Evolutionary conservation across 1,140 invertebrate species (phyloP).

Genomic region (Caerostris darwini): DNA sequence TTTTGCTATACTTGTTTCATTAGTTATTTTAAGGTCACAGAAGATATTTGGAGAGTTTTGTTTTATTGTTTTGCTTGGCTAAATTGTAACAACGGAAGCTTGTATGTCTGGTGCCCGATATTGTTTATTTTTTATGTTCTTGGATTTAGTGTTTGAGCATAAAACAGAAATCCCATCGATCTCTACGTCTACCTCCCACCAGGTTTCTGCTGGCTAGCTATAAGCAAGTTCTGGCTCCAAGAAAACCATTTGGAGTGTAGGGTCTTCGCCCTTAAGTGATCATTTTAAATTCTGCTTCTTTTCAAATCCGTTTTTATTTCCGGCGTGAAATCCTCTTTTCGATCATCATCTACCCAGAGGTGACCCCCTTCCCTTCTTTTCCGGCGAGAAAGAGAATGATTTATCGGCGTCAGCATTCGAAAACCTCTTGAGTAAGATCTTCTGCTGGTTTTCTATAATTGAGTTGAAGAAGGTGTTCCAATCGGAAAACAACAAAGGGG

Average conservation of each 20-base stretch:
- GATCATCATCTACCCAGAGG: constrained; percentile 17
- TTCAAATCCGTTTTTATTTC: not conserved
- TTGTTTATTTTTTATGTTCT: not conserved
- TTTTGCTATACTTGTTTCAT: too few relatives aligned
- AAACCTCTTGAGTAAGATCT: not conserved
- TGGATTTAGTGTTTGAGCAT: not conserved
- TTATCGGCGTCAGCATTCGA: constrained; percentile 23
- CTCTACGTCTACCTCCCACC: not conserved
- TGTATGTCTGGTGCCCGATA: not conserved
- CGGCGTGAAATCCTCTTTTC: constrained; percentile 21
- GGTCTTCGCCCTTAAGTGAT: not conserved
- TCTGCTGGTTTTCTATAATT: constrained; percentile 7
- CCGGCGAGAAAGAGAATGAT: not conserved
- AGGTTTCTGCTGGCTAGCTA: not conserved
- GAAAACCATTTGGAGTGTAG: not conserved
- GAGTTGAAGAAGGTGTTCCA: constrained; percentile 47
- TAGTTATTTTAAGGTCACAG: too few relatives aligned
- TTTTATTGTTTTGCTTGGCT: too few relatives aligned
- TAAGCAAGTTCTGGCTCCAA: not conserved
- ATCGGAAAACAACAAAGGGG: constrained; percentile 17
- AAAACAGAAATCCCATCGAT: not conserved
- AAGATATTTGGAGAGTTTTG: too few relatives aligned
- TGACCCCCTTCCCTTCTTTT: not conserved
- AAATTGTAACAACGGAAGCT: too few relatives aligned
- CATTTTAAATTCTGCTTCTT: not conserved